Percentiles rank a stretch among this genome's conserved stretches.
phyloP scores from a whole-genome alignment of 2,797 vertebrate species.

The Myripristis murdjan region DNA sequence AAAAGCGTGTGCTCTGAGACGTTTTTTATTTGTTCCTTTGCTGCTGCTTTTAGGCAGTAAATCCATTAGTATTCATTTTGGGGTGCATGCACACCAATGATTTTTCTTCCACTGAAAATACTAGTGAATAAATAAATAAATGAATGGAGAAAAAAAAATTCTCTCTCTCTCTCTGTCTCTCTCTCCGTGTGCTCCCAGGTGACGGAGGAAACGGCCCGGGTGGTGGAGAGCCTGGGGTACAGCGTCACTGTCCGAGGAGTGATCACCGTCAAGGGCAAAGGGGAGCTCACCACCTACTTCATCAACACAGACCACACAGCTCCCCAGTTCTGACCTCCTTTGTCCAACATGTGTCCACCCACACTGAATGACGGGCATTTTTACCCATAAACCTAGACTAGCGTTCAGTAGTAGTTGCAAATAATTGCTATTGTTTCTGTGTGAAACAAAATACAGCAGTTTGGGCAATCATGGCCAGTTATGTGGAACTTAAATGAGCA shows the following conservation, averaged over 20 bases:
- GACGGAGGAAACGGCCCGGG: slow-evolving; percentile 89
- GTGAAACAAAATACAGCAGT: background rate
- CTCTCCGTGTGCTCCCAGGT: slow-evolving; percentile 78
- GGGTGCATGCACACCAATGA: no score
- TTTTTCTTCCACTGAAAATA: no score
- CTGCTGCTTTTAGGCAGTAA: no score
- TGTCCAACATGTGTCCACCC: background rate
- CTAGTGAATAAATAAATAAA: no score
- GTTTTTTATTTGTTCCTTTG: no score
- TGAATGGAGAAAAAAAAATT: no score
- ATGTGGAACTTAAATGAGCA: background rate
- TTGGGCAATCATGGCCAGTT: background rate
- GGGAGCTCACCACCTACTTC: slow-evolving; percentile 91
- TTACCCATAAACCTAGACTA: background rate
- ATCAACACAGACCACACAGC: slow-evolving; percentile 83
- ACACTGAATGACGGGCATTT: background rate
- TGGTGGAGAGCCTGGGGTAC: slow-evolving; percentile 87
- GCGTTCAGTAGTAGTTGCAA: background rate
- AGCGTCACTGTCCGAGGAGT: slow-evolving; percentile 86
- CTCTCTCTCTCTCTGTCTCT: background rate
- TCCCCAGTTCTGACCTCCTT: slow-evolving; percentile 46
- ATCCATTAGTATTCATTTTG: no score
- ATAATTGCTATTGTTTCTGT: no score
- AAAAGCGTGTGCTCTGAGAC: no score
- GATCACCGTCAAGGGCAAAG: slow-evolving; percentile 93